Conservation (phyloP, 2,113 vertebrate species). For the Anguilla japonica region DNA sequence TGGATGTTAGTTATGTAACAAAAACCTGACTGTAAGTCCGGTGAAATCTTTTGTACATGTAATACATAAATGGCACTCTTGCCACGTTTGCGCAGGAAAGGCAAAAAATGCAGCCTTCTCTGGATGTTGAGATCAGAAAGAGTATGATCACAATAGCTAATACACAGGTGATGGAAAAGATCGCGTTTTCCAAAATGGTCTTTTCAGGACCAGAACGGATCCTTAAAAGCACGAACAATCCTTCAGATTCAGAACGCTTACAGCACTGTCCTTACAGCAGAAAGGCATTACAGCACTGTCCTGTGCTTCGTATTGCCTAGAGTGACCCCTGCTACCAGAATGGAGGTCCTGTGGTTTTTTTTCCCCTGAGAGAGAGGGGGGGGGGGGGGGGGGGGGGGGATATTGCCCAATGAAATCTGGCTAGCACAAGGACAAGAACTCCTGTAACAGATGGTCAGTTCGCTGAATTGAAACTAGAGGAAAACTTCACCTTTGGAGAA, state of each 20-base stretch:
- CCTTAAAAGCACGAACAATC: not conserved
- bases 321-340: not conserved
- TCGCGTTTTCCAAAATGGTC: not conserved
- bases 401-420: not conserved
- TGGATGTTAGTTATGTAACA: no score
- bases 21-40: no score
- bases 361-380: not conserved
- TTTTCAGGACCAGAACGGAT: no score
- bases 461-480: not conserved
- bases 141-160: not conserved
- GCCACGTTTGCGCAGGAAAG: no score
- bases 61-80: no score
- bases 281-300: constrained; percentile 16
- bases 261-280: not conserved
- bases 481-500: constrained; percentile 20
- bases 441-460: not conserved
- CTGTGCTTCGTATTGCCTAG: not conserved
- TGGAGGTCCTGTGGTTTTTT: not conserved
- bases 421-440: not conserved
- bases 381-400: not conserved
- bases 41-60: no score
- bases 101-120: no score
- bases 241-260: not conserved
- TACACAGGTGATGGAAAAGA: not conserved
- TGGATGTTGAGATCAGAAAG: not conserved